Conservation (phyloP, 2,113 vertebrate genomes). For the Rhabdornis inornatus region DNA sequence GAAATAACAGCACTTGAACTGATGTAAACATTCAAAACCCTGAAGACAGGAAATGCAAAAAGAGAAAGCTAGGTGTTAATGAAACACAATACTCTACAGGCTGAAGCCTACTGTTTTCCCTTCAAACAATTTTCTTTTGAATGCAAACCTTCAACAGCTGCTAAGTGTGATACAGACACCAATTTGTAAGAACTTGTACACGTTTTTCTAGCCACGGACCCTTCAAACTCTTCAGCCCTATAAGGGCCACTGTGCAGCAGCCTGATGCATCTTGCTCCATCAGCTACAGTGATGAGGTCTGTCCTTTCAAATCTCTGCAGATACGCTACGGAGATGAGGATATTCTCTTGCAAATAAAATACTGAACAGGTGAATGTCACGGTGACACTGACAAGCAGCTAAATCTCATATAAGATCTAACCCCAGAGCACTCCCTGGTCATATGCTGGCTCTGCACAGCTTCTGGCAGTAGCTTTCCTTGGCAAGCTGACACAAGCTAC, state of each 20-base stretch:
- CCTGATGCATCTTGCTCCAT: neutral
- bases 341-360: neutral
- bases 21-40: neutral
- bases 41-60: neutral
- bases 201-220: neutral
- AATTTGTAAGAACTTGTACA: neutral
- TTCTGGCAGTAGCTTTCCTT: neutral
- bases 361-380: neutral
- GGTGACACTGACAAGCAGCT: neutral
- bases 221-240: neutral
- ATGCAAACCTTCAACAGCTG: neutral
- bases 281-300: neutral
- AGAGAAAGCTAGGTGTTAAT: neutral
- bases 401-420: neutral
- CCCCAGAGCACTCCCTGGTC: neutral
- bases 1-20: neutral
- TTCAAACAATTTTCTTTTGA: neutral
- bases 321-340: neutral
- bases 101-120: neutral
- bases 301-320: neutral
- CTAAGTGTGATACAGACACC: neutral
- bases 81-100: neutral
- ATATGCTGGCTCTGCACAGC: neutral
- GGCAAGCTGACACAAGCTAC: neutral
- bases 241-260: neutral